These are phyloP conservation scores for Pseudomugil gertrudae DNA, from an alignment of 2,797 vertebrate genomes.

Conservation along the genomic window DNA sequence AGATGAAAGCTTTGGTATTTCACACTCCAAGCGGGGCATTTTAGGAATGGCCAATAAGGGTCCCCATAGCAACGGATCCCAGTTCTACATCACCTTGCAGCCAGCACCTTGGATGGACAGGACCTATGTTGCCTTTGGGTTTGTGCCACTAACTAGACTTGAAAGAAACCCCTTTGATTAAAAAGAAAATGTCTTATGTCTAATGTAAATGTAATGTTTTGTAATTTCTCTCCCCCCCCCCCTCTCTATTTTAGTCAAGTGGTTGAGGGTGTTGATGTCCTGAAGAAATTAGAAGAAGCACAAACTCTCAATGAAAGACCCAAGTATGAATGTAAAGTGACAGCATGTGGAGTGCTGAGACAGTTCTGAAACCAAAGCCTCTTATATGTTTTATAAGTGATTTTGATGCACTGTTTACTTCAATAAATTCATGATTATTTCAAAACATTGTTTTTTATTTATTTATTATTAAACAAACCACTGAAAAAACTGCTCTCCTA, in stretches of 20 bases:
- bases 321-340: slow-evolving; percentile 80
- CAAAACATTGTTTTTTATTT: background rate
- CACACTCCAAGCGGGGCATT: slow-evolving; percentile 85
- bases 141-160: slow-evolving; percentile 52
- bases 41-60: slow-evolving; percentile 91
- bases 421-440: background rate
- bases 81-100: slow-evolving; percentile 92
- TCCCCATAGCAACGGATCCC: slow-evolving; percentile 87
- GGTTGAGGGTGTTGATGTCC: slow-evolving; percentile 86
- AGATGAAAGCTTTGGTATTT: slow-evolving; percentile 90
- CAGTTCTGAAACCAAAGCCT: slow-evolving; percentile 29
- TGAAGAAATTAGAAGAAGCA: slow-evolving; percentile 83
- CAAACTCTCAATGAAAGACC: slow-evolving; percentile 87
- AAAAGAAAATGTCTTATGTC: background rate
- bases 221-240: slow-evolving; percentile 40
- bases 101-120: slow-evolving; percentile 86
- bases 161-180: background rate
- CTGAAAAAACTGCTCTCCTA: background rate
- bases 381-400: background rate
- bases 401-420: slow-evolving; percentile 13
- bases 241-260: slow-evolving; percentile 81
- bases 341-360: slow-evolving; percentile 81
- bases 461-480: background rate
- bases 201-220: slow-evolving; percentile 2
- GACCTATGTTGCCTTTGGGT: slow-evolving; percentile 93